Base-by-base conservation (phyloP, 2,113 vertebrate genomes). In the Cygnus atratus region DNA sequence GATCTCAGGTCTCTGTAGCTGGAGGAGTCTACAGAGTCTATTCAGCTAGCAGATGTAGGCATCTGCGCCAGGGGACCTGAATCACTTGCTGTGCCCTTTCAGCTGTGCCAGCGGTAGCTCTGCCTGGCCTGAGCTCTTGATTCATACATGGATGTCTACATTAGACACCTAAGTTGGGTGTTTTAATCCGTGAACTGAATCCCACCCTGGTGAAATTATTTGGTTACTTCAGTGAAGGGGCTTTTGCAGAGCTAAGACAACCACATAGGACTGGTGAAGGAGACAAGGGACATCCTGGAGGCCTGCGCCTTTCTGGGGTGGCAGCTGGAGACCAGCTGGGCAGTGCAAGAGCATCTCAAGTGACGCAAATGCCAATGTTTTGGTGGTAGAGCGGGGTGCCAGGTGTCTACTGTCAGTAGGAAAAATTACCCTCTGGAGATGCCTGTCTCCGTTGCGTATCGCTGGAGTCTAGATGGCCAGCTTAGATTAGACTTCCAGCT, bases 111-210 rank as follows among this genome's bases (percentile, higher is more conserved):
- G 2, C 46, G n/a, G 25, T 21, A 86, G 13, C 24, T 66, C 65
- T 92, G 62, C 54, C 57, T 8, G 2, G 11, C 25, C 63, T 59
- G 61, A 35, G 9, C 31, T 71, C 55, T 33, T 15, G 31, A 28
- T 70, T 85, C 59, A 28, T 35, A 5, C 17, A 1, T 1, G 24
- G 63, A 29, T 1, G 0, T 11, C 20, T 48, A 22, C 0, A 0
- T 61, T 68, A 25, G 50, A 21, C 54, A 33, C 16, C 57, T 50
- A 3, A 63, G 12, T n/a, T 13, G 43, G 59, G 21, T 57, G 22
- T 67, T 33, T 61, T 59, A 35, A 46, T 13, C 3, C 3, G 1
- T 3, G 16, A 70, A 17, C 21, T 41, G 44, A 58, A n/a, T 62
- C n/a, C 5, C 26, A 4, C 37, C 31, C 14, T 17, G 1, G 5